Base-by-base conservation (phyloP, 2,797 vertebrate genomes). In the Aplochiton taeniatus region DNA sequence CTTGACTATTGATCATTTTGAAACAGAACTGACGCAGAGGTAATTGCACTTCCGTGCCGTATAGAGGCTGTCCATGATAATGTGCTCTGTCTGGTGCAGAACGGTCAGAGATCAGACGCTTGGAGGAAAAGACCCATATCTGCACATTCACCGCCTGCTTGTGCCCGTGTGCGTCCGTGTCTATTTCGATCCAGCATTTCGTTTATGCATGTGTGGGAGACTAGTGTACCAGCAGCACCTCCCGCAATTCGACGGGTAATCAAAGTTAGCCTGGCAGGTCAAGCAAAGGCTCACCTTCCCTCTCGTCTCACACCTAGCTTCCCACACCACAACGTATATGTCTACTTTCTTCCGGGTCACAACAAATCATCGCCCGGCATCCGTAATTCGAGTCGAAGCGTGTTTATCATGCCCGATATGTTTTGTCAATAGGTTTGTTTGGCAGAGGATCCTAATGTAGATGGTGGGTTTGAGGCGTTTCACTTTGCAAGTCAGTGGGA, bases 221-320 rank as follows among this genome's bases (percentile, higher is more conserved):
- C 4, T 9, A 31, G 58, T 62, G 65, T 59, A 59, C 55, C 66
- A 62, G 43, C 67, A 63, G 48, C 72, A 76, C 68, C 41, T 68
- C 66, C 41, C 76, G 58, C 70, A 49, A 83, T 69, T 71, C 58
- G 68, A 68, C 61, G 62, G 76, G 14, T 74, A 80, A 83, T 82
- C 66, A 78, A 80, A 85, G 69, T 78, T 73, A 3, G 31, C 31
- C 31, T 31, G 31, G 31, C 31, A 31, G 3, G 31, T 31, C 31
- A 31, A 31, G 31, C 31, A 31, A 66, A 56, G 65, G 55, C 61
- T 20, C 31, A 9, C 62, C 58, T 62, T 59, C 51, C 58, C 31
- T 47, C 59, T 65, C 67, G 57, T 72, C 47, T 65, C 71, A 74
- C 75, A 57, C 48, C 59, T 65, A 66, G 57, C 71, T 44, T 65